Conservation (phyloP, 2,797 vertebrate species). For the Argentina silus region DNA sequence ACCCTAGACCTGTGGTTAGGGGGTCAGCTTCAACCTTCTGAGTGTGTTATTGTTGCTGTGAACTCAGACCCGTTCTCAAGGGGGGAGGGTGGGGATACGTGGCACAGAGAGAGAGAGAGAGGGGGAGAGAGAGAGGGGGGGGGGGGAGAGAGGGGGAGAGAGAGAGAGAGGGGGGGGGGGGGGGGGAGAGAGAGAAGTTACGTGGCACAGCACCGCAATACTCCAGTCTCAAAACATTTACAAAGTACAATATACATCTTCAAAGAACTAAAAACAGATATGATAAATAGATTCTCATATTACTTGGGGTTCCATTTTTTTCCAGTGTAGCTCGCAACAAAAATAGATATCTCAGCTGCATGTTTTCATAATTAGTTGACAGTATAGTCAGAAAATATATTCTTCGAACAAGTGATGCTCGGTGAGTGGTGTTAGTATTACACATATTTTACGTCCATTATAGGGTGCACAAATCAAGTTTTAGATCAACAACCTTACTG, state of each 20-base stretch:
- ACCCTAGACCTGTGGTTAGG: no score
- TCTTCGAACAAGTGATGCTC: slow-evolving; percentile 8
- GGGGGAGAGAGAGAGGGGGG: no score
- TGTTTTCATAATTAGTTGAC: slow-evolving; percentile 13
- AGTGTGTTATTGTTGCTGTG: no score
- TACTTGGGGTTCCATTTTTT: not conserved
- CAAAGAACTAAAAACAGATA: slow-evolving; percentile 36
- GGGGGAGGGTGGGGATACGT: no score
- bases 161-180: no score
- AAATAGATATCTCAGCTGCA: slow-evolving; percentile 33
- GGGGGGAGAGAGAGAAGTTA: no score
- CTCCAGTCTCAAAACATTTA: slow-evolving; percentile 37
- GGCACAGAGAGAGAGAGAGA: no score
- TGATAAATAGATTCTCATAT: not conserved
- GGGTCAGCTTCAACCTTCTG: no score
- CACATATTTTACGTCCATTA: not conserved
- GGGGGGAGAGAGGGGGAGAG: no score
- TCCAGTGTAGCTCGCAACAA: slow-evolving; percentile 31
- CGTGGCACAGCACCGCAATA: slow-evolving; percentile 28
- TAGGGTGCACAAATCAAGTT: not conserved
- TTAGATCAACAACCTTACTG: no score
- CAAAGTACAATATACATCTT: slow-evolving; percentile 26
- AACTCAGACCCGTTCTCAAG: no score
- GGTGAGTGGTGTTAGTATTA: not conserved
- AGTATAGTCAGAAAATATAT: slow-evolving; percentile 36